Percentiles rank a stretch among this genome's conserved stretches.
Evolutionary conservation across 1,140 invertebrate genomes (phyloP).

Genomic region (Cheumatopsyche charites): DNA sequence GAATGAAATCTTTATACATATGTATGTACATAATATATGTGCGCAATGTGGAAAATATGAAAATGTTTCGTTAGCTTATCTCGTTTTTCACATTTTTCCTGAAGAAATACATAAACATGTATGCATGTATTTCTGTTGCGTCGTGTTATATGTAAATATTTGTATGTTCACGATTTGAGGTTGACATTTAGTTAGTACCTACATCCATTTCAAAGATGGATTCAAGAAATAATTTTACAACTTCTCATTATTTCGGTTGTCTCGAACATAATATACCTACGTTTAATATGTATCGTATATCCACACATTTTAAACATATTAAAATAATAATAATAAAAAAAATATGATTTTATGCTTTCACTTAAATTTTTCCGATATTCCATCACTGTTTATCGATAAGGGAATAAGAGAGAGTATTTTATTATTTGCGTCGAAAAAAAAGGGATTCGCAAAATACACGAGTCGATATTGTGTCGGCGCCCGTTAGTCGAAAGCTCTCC

Average conservation of each 20-base stretch:
- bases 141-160: too few relatives aligned
- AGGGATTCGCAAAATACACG: too few relatives aligned
- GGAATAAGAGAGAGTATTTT: too few relatives aligned
- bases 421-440: too few relatives aligned
- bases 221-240: not conserved
- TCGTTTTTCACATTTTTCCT: not conserved
- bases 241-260: not conserved
- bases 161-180: not conserved
- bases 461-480: not conserved
- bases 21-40: too few relatives aligned
- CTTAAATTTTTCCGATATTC: too few relatives aligned
- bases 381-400: too few relatives aligned
- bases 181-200: conserved; percentile 13
- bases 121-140: too few relatives aligned
- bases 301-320: not conserved
- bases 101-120: not conserved
- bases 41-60: too few relatives aligned
- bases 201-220: not conserved
- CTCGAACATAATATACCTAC: not conserved
- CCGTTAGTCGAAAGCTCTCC: conserved; percentile 1
- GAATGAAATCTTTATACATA: too few relatives aligned
- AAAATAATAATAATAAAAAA: not conserved
- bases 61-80: not conserved
- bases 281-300: not conserved
- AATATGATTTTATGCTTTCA: too few relatives aligned